phyloP scores from a whole-genome alignment of 2,113 vertebrate genomes.

The Geococcyx californianus region DNA sequence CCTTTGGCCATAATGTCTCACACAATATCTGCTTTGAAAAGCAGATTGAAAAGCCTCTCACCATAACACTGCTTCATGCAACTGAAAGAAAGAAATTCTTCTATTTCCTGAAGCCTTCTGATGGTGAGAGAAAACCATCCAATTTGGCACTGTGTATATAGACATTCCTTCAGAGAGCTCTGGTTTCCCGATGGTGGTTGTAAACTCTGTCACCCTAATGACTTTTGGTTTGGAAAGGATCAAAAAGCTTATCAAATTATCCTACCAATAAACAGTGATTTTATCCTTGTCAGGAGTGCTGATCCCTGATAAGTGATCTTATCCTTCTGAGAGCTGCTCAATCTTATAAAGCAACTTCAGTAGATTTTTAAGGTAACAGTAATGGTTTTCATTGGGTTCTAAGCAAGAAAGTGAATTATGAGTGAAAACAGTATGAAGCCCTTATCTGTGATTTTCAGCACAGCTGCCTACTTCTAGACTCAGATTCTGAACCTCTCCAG shows the following conservation, averaged over 20 bases:
- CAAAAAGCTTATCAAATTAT: background rate
- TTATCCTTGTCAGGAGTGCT: background rate
- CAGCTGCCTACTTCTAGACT: background rate
- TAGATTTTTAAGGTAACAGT: background rate
- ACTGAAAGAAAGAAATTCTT: background rate
- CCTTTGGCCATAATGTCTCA: fast-evolving
- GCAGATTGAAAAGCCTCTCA: background rate
- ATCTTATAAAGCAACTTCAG: background rate
- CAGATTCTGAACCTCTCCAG: background rate
- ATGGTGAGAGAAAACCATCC: background rate
- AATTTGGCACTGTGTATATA: background rate
- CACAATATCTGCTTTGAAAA: background rate
- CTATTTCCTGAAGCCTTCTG: background rate
- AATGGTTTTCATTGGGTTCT: background rate
- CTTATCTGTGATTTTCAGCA: background rate
- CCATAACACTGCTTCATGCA: background rate
- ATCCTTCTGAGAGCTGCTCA: background rate
- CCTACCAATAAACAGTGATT: background rate
- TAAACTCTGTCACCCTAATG: background rate
- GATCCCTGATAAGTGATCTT: background rate
- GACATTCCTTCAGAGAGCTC: background rate
- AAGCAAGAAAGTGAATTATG: background rate
- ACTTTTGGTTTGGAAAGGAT: background rate
- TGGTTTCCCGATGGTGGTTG: background rate
- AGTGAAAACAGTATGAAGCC: background rate